Evolutionary conservation across 2,888 invertebrate species (phyloP), one percentile per base, ranked within the genome.

Genomic region (Plebejus melissa): DNA sequence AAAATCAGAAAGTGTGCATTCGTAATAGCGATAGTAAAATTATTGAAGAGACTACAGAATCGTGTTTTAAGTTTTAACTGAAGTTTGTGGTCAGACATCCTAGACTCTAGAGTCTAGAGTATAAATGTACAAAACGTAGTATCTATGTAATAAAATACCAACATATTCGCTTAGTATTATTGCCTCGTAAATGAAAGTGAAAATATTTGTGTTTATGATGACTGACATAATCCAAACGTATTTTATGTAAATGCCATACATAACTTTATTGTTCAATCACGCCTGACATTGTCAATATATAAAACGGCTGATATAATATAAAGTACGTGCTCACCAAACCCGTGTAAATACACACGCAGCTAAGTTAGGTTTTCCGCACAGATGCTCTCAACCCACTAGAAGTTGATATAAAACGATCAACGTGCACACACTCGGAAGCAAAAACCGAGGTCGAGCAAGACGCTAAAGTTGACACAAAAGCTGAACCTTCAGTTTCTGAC

Each of bases 321-420:
- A 58, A 58, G 28, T 9, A 28, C 28, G 11, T 22, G 4, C 28
- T 9, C 4, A 60, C 11, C 7, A 28, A 60, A 60, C 28, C 28
- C 11, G 13, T 69, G 69, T 69, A 69, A 13, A 69, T 41, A 70
- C 76, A 83, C 83, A 84, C 86, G 82, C 82, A 80, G 82, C 89
- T 91, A 90, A 91, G 89, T 82, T 85, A 88, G 90, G 85, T 90
- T 84, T 92, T 90, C 81, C 87, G 87, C 88, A 87, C 93, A 93
- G 93, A 92, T 92, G 85, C 84, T 81, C 83, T 84, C 85, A 83
- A 85, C 84, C 84, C 84, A 83, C 85, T 91, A 88, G 88, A 87
- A 79, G 83, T 83, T 85, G 87, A 87, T 81, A 83, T 80, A 78
- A 79, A 80, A 76, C 77, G 78, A 77, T 76, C 78, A 75, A 76